These are phyloP conservation scores for Setophaga petechia DNA, from an alignment of 2,113 vertebrate species.

Conservation along the genomic window DNA sequence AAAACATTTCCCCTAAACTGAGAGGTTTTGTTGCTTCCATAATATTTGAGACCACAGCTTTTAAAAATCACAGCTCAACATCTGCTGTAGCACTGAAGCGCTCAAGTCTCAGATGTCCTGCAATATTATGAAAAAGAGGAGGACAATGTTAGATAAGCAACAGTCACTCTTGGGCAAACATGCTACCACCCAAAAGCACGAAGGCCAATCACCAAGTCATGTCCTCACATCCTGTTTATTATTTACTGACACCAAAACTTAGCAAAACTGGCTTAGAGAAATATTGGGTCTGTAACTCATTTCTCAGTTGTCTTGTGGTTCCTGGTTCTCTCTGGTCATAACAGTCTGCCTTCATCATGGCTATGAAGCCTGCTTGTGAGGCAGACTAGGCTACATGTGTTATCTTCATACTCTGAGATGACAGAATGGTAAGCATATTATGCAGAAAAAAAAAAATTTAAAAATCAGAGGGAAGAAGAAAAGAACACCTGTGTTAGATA, in stretches of 20 bases:
- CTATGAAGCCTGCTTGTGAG: neutral
- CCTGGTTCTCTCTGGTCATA: neutral
- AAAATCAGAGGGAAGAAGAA: neutral
- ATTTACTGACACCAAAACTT: fast-evolving
- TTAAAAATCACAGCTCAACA: neutral
- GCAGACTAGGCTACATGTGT: neutral
- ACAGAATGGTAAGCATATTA: neutral
- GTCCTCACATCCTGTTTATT: neutral
- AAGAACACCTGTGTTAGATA: neutral
- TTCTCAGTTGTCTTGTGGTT: neutral
- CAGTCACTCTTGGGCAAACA: neutral
- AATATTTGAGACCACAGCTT: neutral
- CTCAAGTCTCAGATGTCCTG: neutral
- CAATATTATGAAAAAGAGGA: neutral
- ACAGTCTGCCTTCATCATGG: fast-evolving
- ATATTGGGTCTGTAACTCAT: neutral
- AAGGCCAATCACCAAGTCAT: neutral
- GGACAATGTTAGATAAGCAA: neutral
- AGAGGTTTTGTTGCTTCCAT: neutral
- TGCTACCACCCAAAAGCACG: neutral
- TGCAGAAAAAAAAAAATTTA: no score
- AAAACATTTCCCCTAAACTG: neutral
- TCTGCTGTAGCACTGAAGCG: neutral
- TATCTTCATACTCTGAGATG: neutral
- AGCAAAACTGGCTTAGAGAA: neutral